Percentiles rank a stretch among this genome's conserved stretches.
These are phyloP conservation scores for Artibeus jamaicensis DNA, from an alignment of 2,797 vertebrate species.

Conservation along the genomic window DNA sequence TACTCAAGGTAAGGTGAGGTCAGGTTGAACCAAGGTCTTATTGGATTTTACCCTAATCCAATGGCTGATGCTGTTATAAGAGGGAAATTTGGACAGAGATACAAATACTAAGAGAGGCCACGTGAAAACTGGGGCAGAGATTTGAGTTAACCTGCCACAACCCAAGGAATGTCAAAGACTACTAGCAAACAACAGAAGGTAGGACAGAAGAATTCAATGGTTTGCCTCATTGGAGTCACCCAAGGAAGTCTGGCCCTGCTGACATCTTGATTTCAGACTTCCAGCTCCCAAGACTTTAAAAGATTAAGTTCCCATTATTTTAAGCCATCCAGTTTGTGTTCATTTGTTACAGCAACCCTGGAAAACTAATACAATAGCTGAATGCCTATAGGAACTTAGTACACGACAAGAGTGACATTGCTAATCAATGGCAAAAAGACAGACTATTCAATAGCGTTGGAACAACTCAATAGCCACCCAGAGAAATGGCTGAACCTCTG, in stretches of 20 bases:
- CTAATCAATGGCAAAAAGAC: background rate
- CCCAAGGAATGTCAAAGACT: background rate
- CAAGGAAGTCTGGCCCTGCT: background rate
- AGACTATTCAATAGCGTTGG: background rate
- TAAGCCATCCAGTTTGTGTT: background rate
- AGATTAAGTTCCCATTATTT: background rate
- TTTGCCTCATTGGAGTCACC: background rate
- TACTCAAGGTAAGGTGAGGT: background rate
- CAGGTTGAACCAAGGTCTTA: background rate
- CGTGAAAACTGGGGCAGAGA: background rate
- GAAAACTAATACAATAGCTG: background rate
- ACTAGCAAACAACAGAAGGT: background rate
- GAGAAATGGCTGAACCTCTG: background rate
- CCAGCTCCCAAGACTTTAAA: background rate
- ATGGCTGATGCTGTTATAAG: background rate
- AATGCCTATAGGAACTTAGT: background rate
- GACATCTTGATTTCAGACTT: background rate
- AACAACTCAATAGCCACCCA: background rate
- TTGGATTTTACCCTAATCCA: background rate
- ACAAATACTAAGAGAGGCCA: background rate
- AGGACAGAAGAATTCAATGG: background rate
- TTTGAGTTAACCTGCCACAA: too few relatives aligned
- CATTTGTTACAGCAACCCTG: background rate
- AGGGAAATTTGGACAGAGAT: background rate
- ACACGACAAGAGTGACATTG: background rate